Evolutionary conservation across 2,888 invertebrate genomes (phyloP).

Genomic region (Deroplatys truncata): DNA sequence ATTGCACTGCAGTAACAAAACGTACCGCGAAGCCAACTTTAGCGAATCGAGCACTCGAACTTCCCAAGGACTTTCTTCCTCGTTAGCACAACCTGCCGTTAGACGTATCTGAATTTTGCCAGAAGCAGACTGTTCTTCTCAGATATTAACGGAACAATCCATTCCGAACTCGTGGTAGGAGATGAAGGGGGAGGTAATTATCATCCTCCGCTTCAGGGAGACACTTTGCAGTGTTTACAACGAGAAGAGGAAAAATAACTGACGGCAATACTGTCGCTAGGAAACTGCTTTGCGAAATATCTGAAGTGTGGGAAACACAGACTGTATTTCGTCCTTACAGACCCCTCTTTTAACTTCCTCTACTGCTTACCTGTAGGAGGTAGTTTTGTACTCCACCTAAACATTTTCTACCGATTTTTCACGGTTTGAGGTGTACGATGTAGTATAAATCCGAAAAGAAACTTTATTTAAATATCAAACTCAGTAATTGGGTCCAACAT

Average conservation of each 20-base stretch:
- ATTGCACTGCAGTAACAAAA: too few species aligned
- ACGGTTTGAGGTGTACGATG: too few species aligned
- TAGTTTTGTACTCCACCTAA: too few species aligned
- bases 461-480: too few species aligned
- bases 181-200: not conserved
- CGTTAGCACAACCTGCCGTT: not conserved
- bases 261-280: not conserved
- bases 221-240: not conserved
- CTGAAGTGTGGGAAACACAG: not conserved
- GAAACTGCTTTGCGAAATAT: not conserved
- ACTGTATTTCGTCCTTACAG: too few species aligned
- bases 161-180: not conserved
- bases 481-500: too few species aligned
- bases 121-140: not conserved
- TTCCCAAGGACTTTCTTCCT: not conserved
- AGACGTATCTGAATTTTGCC: not conserved
- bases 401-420: too few species aligned
- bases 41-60: not conserved
- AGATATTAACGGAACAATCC: not conserved
- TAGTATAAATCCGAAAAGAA: too few species aligned
- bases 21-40: too few species aligned
- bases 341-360: too few species aligned
- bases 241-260: not conserved
- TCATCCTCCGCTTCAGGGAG: not conserved
- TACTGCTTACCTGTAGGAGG: too few species aligned